These are phyloP conservation scores for Chironomus tentans DNA, from an alignment of 2,888 invertebrate species.

Conservation along the genomic window DNA sequence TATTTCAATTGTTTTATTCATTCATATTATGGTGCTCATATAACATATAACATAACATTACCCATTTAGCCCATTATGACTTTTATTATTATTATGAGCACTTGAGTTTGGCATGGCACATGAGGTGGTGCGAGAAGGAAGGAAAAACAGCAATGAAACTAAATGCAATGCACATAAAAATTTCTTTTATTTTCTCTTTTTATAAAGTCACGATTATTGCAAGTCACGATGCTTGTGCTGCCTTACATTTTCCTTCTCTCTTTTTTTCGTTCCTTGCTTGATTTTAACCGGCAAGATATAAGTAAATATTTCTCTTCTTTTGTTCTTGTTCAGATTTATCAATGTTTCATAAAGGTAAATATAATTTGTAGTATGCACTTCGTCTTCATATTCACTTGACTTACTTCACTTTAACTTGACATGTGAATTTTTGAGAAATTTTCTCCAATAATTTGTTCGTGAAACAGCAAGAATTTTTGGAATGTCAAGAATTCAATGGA, in stretches of 20 bases:
- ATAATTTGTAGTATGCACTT: constrained; percentile 17
- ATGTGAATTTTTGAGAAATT: background rate
- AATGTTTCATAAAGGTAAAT: background rate
- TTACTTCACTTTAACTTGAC: background rate
- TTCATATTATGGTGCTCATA: background rate
- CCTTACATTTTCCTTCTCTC: background rate
- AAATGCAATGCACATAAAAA: background rate
- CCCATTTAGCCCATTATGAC: constrained; percentile 17
- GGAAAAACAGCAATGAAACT: background rate
- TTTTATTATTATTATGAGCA: constrained; percentile 19
- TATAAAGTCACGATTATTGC: constrained; percentile 20
- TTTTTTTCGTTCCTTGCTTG: background rate
- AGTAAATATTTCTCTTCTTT: constrained; percentile 12
- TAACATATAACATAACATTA: background rate
- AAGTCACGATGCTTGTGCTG: constrained; percentile 15
- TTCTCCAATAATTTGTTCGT: too few relatives aligned
- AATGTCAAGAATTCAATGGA: too few relatives aligned
- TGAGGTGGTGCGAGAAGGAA: background rate
- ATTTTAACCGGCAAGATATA: constrained; percentile 20
- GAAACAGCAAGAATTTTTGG: too few relatives aligned
- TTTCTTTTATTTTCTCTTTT: constrained; percentile 1
- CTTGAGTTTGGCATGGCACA: constrained; percentile 2
- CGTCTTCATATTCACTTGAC: background rate
- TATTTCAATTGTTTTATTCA: constrained; percentile 26
- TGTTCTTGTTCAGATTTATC: background rate